phyloP scores from a whole-genome alignment of 1,140 invertebrate genomes.

The Battus philenor region DNA sequence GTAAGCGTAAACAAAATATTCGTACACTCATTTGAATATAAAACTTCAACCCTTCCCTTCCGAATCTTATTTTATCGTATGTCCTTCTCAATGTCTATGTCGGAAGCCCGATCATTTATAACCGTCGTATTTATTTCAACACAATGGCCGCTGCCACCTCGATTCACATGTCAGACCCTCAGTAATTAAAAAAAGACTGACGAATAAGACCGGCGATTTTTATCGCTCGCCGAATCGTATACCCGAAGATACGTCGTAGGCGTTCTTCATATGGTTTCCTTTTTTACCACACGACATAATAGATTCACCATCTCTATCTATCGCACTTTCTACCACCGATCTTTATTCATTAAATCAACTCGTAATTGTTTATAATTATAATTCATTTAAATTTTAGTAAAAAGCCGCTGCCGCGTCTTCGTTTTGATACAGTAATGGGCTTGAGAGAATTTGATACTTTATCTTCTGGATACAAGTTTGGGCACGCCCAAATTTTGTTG shows the following conservation, averaged over 20 bases:
- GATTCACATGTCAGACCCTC: conserved; percentile 65
- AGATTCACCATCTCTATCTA: conserved; percentile 29
- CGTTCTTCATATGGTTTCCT: conserved; percentile 51
- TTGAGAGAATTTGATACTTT: conserved; percentile 66
- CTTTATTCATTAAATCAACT: conserved; percentile 59
- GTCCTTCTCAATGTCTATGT: conserved; percentile 58
- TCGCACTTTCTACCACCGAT: conserved; percentile 32
- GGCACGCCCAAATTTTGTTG: conserved; percentile 13
- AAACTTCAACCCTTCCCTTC: conserved; percentile 32
- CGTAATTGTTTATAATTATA: conserved; percentile 71
- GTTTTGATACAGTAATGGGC: conserved; percentile 50
- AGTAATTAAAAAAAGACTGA: conserved; percentile 73
- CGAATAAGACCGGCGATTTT: conserved; percentile 73
- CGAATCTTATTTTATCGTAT: conserved; percentile 45
- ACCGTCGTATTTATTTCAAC: conserved; percentile 60
- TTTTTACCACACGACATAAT: conserved; percentile 28
- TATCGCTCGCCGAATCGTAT: conserved; percentile 70
- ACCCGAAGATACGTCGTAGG: conserved; percentile 58
- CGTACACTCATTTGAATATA: conserved; percentile 43
- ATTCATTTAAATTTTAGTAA: conserved; percentile 63
- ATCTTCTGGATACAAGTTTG: conserved; percentile 35
- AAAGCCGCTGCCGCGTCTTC: conserved; percentile 47
- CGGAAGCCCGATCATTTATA: conserved; percentile 59
- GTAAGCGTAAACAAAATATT: no score
- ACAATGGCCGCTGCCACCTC: conserved; percentile 62